Evolutionary conservation across 1,140 invertebrate species (phyloP), one percentile per base, ranked within the genome.

Genomic region (Papilio polyxenes): DNA sequence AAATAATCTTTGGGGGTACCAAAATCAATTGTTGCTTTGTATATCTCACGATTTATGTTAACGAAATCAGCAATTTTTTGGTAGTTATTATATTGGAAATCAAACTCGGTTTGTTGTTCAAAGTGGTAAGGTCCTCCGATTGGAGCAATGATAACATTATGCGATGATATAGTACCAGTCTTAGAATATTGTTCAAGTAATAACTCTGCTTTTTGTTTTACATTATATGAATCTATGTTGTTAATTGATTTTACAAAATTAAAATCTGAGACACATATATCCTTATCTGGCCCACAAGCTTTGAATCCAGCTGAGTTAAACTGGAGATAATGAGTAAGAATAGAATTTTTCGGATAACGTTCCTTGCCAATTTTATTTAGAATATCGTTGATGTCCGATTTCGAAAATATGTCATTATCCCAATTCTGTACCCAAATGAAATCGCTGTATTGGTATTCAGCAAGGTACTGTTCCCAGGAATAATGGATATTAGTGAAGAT

Each of bases 1-100:
- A 98, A 98, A 90, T 98, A 99, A 87, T 98, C 97, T 40, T 95
- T 96, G 0, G 98, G 96, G 0, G 98, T 98, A 3, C 98, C 98
- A 88, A 98, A 98, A 51, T 95, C 88, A 40, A 98, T 95, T 80
- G 96, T 96, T 0, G 96, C 96, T 89, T 97, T 96, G 87, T 97
- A 96, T 51, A 96, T 95, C 15, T 97, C 95, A 23, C 96, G 95
- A 59, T 96, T 95, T 13, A 93, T 92, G 88, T 98, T 98, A 65
- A 98, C 97, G 85, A 96, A 97, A 80, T 98, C 96, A 49, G 97
- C 96, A 17, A 98, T 92, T 84, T 96, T 95, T 80, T 97, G 96
- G 89, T 98, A 98, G 89, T 98, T 98, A 37, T 95, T 96, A 87
- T 97, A 98, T 89, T 98, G 98, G 88, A 97, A 97, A 87, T 98